Percentiles rank a stretch among this genome's conserved stretches.
Conservation (phyloP, 2,888 invertebrate genomes). For the Synanthedon tipuliformis region DNA sequence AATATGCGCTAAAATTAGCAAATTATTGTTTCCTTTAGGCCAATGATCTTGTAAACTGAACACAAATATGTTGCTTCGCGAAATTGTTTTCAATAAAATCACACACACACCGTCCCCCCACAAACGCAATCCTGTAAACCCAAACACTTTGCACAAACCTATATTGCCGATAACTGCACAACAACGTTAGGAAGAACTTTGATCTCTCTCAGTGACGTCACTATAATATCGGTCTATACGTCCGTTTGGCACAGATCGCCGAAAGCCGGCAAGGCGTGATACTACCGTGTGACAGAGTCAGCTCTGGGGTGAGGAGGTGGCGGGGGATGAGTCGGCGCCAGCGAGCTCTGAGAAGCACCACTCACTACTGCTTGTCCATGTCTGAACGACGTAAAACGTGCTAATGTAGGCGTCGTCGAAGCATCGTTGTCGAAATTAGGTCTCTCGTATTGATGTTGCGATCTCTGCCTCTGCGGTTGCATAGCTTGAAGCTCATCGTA, state of each 20-base stretch:
- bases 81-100: background rate
- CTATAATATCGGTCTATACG: conserved; percentile 42
- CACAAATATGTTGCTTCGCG: background rate
- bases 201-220: conserved; percentile 29
- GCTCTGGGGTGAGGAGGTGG: conserved; percentile 52
- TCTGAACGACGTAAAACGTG: conserved; percentile 54
- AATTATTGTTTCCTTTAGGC: conserved; percentile 9
- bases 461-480: conserved; percentile 46
- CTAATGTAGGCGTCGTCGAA: conserved; percentile 37
- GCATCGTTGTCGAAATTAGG: conserved; percentile 58
- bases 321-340: conserved; percentile 45
- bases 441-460: conserved; percentile 61
- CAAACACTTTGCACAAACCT: conserved; percentile 7
- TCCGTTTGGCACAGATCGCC: conserved; percentile 69
- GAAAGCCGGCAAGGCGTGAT: conserved; percentile 65
- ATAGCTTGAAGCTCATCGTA: conserved; percentile 60
- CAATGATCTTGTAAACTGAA: background rate
- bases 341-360: conserved; percentile 30
- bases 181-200: conserved; percentile 46
- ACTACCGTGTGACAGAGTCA: conserved; percentile 65
- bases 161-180: conserved; percentile 2
- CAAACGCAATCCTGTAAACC: background rate
- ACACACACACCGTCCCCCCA: background rate
- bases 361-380: conserved; percentile 39
- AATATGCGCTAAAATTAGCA: conserved; percentile 18